A percentile compares a stretch with the other conserved stretches of the same genome.
These are phyloP conservation scores for Nesogale talazaci DNA, from an alignment of 2,113 vertebrate species.

Conservation along the genomic window DNA sequence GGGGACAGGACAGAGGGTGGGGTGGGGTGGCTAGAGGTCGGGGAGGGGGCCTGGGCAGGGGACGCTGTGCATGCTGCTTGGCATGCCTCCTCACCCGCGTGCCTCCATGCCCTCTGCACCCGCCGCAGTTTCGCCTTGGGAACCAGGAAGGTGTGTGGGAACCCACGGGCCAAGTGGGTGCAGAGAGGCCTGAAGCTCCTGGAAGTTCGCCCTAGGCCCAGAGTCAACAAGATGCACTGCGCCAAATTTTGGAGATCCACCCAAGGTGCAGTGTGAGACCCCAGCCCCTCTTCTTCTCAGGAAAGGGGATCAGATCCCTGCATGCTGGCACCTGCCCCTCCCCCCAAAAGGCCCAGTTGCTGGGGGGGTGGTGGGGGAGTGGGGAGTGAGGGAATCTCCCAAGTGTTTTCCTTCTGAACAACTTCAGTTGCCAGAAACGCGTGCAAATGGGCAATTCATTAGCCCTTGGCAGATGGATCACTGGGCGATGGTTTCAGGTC, in stretches of 20 bases:
- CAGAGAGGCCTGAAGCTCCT: background rate
- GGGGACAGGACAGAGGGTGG: no score
- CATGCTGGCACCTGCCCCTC: background rate
- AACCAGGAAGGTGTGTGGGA: slow-evolving; percentile 25
- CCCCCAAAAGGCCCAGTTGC: background rate
- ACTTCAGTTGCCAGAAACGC: background rate
- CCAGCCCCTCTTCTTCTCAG: background rate
- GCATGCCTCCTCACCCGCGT: background rate
- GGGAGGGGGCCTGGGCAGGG: background rate
- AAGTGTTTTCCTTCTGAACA: background rate
- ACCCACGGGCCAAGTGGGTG: slow-evolving; percentile 38
- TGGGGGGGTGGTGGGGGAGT: background rate
- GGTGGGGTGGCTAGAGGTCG: no score
- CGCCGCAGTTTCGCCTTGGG: slow-evolving; percentile 64
- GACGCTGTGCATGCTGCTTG: no score
- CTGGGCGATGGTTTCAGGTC: background rate
- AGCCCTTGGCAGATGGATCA: background rate
- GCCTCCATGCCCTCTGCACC: background rate
- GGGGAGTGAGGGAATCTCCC: background rate
- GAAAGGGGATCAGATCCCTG: background rate
- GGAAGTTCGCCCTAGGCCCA: accelerated
- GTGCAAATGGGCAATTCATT: background rate
- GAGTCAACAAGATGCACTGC: background rate
- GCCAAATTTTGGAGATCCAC: accelerated
- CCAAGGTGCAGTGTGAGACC: slow-evolving; percentile 42